Base-by-base conservation (phyloP, 2,888 invertebrate species). In the Pachymerium ferrugineum region DNA sequence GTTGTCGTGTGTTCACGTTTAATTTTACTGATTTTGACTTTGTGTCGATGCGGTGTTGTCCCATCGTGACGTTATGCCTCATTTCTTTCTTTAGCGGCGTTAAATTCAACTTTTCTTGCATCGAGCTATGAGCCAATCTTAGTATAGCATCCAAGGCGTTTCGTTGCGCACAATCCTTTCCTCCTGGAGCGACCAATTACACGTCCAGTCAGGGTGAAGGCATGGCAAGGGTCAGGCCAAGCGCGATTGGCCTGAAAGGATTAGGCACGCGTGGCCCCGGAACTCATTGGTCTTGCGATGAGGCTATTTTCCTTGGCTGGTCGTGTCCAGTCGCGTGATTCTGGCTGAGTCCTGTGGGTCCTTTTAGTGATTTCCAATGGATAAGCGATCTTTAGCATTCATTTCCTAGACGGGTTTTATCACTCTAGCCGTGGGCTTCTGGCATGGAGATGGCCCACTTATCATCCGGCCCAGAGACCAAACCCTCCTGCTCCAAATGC, bases 371-470 rank as follows among this genome's bases (percentile, higher is more conserved):
- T 68, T 47, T 47, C 47, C 47, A 47, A 47, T 47, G 47, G 47
- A 47, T 47, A 47, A 47, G 68, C 29, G 68, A 30, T 68, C 68
- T 68, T 68, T 68, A 68, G 68, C 68, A 68, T 68, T 68, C 68
- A 68, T 68, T 68, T 30, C 30, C 68, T 30, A 68, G 68, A 29
- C 68, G 68, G 68, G 68, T 68, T 68, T 68, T 68, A 68, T 68
- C 68, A 68, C 68, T 47, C 47, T 68, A 16, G 28, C 68, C 28
- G 14, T 28, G n/a, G 25, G 68, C 68, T 30, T 28, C 28, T 68
- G 68, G 68, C 68, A 68, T 68, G 68, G 68, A 68, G 68, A 68
- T 68, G 68, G 68, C 68, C 68, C 68, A 68, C 68, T 68, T 68
- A 68, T 68, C 68, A 68, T 68, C 68, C 30, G 68, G 68, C 1